Base-by-base conservation (phyloP, 1,140 invertebrate species). In the Leptonema lineaticorne region DNA sequence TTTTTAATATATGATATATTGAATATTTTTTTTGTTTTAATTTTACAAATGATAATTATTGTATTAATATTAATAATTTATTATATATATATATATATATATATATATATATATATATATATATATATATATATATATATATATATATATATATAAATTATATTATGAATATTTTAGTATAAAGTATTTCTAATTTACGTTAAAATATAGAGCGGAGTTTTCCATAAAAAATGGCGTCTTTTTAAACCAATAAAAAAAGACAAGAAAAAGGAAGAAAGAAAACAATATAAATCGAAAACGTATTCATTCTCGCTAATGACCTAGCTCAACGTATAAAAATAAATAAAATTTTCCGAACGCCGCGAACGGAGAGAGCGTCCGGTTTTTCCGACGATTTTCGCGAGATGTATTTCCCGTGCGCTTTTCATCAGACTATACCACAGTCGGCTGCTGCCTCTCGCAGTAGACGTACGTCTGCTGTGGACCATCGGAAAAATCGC, bases 381-480 rank as follows among this genome's bases (percentile, higher is more conserved):
- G 20, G 50, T 26, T 53, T 53, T 53, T 53, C 50, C 50, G 18
- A 41, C 4, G 14, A 14, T 7, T 45, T 45, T 45, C 37, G 11
- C 37, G 37, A 45, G 37, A 45, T 45, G 37, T 9, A n/a, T 41
- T 41, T 41, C 16, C 50, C 18, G 50, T 11, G 50, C 50, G 50
- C 50, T 53, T 53, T 53, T 53, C 50, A 22, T 24, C 22, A 22
- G 20, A 24, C 50, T 20, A 7, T 53, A 53, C 50, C 50, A 48
- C 46, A 53, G 50, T 53, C 50, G 50, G 50, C 50, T 5, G 50
- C 50, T 53, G 50, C 50, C 50, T 53, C 50, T 24, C 50, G 50
- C 22, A 11, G 50, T 53, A 53, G 50, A 53, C 50, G 50, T 53
- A 53, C 50, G 50, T 53, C 50, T 41, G 16, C 9, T 11, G 11